phyloP scores from a whole-genome alignment of 2,797 vertebrate species.

The Synanceia verrucosa region DNA sequence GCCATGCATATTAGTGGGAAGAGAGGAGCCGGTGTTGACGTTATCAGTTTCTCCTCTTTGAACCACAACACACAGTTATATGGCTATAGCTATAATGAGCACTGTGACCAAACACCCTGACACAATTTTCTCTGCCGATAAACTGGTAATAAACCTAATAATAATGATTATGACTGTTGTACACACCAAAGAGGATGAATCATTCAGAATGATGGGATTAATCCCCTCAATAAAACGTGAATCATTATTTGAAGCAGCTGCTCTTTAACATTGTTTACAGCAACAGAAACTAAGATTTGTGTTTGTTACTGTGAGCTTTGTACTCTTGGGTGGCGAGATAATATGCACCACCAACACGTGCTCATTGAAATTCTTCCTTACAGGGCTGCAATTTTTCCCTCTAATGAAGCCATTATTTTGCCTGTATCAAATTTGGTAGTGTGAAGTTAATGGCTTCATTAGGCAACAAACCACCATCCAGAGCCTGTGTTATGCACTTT shows the following conservation, averaged over 20 bases:
- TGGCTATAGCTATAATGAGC: conserved; percentile 32
- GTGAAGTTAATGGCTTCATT: conserved; percentile 85
- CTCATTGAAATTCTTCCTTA: conserved; percentile 62
- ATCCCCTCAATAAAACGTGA: conserved; percentile 7
- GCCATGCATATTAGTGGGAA: conserved; percentile 45
- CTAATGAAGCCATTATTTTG: conserved; percentile 81
- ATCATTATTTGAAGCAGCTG: conserved; percentile 24
- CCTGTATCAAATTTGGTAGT: conserved; percentile 79
- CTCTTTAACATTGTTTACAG: conserved; percentile 25
- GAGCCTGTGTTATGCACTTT: conserved; percentile 68
- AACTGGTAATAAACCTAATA: conserved; percentile 26
- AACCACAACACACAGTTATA: conserved; percentile 11
- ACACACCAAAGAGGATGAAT: conserved; percentile 12
- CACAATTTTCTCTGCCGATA: conserved; percentile 29
- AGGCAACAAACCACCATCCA: conserved; percentile 78
- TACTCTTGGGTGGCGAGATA: conserved; percentile 56
- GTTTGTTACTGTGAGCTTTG: conserved; percentile 28
- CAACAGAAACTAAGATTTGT: conserved; percentile 51
- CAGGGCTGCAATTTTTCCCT: conserved; percentile 57
- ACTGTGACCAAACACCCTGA: conserved; percentile 18
- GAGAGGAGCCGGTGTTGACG: conserved; percentile 43
- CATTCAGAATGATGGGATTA: conserved; percentile 13
- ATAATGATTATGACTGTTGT: conserved; percentile 25
- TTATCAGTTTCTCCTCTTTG: conserved; percentile 36
- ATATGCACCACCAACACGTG: conserved; percentile 52